Evolutionary conservation across 2,797 vertebrate species (phyloP).

Genomic region (Rhynchonycteris naso): DNA sequence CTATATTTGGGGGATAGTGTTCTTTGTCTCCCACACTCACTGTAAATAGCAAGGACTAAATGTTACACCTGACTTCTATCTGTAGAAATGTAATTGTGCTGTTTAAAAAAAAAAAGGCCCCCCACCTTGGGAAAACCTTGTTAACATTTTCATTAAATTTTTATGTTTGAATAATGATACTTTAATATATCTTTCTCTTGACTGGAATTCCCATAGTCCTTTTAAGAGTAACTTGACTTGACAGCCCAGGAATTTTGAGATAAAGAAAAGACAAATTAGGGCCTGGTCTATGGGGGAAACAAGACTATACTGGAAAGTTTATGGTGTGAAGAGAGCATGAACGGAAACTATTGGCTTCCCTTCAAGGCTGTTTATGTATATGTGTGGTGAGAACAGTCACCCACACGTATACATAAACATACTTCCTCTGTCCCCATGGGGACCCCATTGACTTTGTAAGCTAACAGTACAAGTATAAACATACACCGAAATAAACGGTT

Average conservation of each 20-base stretch:
- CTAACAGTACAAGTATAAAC: background rate
- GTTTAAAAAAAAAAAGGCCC: constrained; percentile 77
- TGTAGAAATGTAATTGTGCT: constrained; percentile 74
- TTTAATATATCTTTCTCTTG: constrained; percentile 81
- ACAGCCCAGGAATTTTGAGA: constrained; percentile 74
- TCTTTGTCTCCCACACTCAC: background rate
- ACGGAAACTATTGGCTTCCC: background rate
- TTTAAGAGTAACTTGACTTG: constrained; percentile 78
- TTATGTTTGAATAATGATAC: constrained; percentile 82
- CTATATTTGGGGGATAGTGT: background rate
- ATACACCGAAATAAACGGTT: background rate
- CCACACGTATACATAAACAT: background rate
- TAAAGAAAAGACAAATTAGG: constrained; percentile 78
- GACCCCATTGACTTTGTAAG: background rate
- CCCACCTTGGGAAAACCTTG: constrained; percentile 76
- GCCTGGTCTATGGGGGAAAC: constrained; percentile 20
- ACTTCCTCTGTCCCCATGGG: background rate
- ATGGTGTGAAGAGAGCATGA: background rate
- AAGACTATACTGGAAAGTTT: background rate
- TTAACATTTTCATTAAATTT: constrained; percentile 82
- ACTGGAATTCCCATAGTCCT: constrained; percentile 75
- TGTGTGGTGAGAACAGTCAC: background rate
- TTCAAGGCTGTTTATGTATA: background rate
- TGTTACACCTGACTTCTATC: constrained; percentile 63
- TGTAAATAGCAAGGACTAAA: background rate